A percentile compares a stretch with the other conserved stretches of the same genome.
Conservation (phyloP, 2,797 vertebrate genomes). For the Xenops minutus region DNA sequence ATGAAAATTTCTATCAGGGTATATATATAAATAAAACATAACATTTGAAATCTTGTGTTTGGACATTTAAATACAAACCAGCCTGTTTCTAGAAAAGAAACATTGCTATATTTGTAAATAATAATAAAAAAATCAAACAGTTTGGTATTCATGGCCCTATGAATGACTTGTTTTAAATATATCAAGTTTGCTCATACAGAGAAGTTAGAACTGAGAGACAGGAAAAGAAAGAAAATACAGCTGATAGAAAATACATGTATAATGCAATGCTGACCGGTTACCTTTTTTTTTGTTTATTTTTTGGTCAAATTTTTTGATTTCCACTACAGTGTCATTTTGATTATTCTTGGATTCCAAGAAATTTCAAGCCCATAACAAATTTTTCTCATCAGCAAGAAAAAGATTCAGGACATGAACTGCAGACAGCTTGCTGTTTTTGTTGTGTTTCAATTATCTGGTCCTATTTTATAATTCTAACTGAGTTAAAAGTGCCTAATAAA, state of each 20-base stretch:
- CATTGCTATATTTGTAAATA: neutral
- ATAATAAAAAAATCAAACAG: neutral
- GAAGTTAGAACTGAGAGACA: neutral
- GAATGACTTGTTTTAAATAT: neutral
- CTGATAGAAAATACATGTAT: neutral
- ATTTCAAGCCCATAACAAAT: neutral
- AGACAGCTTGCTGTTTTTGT: neutral
- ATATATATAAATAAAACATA: neutral
- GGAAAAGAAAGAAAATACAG: neutral
- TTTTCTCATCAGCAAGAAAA: neutral
- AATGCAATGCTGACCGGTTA: neutral
- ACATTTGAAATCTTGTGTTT: neutral
- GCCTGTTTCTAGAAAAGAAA: neutral
- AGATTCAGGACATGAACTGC: neutral
- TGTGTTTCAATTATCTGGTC: neutral
- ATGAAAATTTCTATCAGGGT: neutral
- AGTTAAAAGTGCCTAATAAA: neutral
- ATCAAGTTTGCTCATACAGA: neutral
- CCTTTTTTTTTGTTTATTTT: neutral
- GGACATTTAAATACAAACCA: neutral
- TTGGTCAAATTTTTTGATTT: neutral
- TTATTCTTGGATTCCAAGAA: neutral
- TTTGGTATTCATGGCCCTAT: neutral
- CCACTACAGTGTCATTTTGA: neutral
- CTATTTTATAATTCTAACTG: neutral